phyloP scores from a whole-genome alignment of 2,113 vertebrate genomes.

The Trinectes maculatus region DNA sequence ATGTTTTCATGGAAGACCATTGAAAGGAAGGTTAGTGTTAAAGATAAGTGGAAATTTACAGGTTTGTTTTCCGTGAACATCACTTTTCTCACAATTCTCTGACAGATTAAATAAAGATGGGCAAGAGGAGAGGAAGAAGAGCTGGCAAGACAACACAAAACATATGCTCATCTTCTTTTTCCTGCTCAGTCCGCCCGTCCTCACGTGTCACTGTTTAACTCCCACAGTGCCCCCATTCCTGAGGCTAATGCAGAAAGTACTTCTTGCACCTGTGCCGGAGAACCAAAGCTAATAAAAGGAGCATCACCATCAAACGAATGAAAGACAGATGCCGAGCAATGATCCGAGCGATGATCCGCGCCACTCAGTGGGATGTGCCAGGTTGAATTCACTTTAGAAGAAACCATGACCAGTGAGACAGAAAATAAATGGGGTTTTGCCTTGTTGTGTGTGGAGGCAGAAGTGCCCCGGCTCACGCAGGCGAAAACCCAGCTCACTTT shows the following conservation, averaged over 20 bases:
- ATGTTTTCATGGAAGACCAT: constrained; percentile 2
- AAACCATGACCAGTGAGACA: neutral
- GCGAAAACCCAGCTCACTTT: neutral
- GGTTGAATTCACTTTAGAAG: constrained; percentile 1
- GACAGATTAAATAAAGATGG: constrained; percentile 38
- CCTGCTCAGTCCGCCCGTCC: constrained; percentile 46
- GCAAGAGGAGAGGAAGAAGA: constrained; percentile 18
- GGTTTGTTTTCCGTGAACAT: constrained; percentile 35
- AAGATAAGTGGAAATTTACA: constrained; percentile 15
- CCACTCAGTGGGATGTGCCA: constrained; percentile 17
- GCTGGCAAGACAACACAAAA: constrained; percentile 59
- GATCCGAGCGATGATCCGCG: constrained; percentile 37
- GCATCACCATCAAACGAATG: constrained; percentile 6
- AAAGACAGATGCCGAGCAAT: constrained; percentile 35
- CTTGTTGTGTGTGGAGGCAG: neutral
- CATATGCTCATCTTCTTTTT: constrained; percentile 61
- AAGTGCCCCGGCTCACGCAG: neutral
- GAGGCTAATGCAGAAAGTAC: constrained; percentile 36
- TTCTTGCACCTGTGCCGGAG: constrained; percentile 54
- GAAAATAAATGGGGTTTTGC: constrained; percentile 7
- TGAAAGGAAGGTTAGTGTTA: neutral
- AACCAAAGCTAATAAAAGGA: constrained; percentile 5
- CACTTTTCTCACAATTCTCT: constrained; percentile 33
- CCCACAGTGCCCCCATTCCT: constrained; percentile 33
- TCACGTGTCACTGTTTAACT: constrained; percentile 58